These are phyloP conservation scores for Drosophila maculinotata DNA, from an alignment of 2,888 invertebrate species.

Conservation along the genomic window DNA sequence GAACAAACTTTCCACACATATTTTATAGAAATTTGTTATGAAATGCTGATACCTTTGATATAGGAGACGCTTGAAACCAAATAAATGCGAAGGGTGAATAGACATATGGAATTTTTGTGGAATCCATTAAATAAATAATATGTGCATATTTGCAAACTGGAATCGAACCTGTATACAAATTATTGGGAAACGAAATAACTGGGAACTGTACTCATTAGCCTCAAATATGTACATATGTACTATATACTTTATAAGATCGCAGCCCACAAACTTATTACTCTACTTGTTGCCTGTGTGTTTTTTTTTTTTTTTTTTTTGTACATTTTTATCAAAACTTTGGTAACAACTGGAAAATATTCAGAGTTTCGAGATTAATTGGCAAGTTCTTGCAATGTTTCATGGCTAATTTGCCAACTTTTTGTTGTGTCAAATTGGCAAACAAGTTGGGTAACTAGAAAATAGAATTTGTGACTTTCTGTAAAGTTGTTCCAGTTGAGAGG, in stretches of 20 bases:
- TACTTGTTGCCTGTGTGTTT: neutral
- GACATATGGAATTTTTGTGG: no score
- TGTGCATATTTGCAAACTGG: no score
- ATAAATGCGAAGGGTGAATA: no score
- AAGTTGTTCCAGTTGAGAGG: slow-evolving; percentile 47
- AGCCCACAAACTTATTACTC: neutral
- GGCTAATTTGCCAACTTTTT: slow-evolving; percentile 19
- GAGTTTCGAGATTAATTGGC: slow-evolving; percentile 15
- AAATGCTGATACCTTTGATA: no score
- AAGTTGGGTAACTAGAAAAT: slow-evolving; percentile 13
- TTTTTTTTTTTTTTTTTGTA: neutral
- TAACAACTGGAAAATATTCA: slow-evolving; percentile 22
- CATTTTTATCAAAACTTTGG: slow-evolving; percentile 30
- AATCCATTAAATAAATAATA: no score
- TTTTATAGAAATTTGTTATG: no score
- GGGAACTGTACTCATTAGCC: slow-evolving; percentile 12
- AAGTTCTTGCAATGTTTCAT: slow-evolving; percentile 16
- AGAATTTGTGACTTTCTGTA: slow-evolving; percentile 19
- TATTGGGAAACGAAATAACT: neutral
- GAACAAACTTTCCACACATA: no score
- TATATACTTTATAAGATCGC: neutral
- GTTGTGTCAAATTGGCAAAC: slow-evolving; percentile 21
- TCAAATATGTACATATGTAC: slow-evolving; percentile 9
- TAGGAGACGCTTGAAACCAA: no score
- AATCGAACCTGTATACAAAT: neutral